These are phyloP conservation scores for Drosophila rhopaloa DNA, from an alignment of 1,140 invertebrate species.

Conservation along the genomic window DNA sequence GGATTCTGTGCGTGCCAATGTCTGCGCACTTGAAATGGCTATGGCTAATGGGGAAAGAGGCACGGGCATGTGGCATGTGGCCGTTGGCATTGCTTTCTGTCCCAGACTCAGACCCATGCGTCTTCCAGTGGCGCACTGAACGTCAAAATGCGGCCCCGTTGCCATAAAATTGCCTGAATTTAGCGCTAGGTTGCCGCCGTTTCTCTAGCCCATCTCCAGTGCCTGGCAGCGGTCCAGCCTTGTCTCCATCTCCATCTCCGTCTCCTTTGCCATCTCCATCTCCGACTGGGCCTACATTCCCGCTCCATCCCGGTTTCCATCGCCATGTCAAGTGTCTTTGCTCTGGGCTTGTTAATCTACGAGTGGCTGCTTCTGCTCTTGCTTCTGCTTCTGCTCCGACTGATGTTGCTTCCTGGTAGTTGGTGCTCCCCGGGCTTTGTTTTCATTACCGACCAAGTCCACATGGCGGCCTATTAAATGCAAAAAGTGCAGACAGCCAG, in stretches of 20 bases:
- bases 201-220: constrained; percentile 58
- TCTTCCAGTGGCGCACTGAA: constrained; percentile 75
- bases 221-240: constrained; percentile 70
- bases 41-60: constrained; percentile 20
- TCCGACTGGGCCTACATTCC: not conserved
- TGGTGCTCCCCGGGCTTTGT: constrained; percentile 71
- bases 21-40: constrained; percentile 66
- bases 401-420: constrained; percentile 56
- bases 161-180: constrained; percentile 82
- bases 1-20: constrained; percentile 53
- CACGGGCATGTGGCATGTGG: constrained; percentile 6
- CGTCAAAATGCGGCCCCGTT: constrained; percentile 65
- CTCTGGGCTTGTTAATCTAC: constrained; percentile 76
- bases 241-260: constrained; percentile 25
- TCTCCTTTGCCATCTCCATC: not conserved
- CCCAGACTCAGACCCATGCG: constrained; percentile 47
- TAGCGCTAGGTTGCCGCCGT: constrained; percentile 66
- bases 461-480: constrained; percentile 81
- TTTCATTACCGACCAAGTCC: constrained; percentile 73
- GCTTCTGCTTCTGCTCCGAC: constrained; percentile 17
- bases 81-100: constrained; percentile 26
- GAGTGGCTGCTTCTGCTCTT: constrained; percentile 51
- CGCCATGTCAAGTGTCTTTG: constrained; percentile 62
- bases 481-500: constrained; percentile 79
- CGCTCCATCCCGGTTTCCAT: constrained; percentile 2